Evolutionary conservation across 2,888 invertebrate genomes (phyloP).

Genomic region (Eretmocerus hayati): DNA sequence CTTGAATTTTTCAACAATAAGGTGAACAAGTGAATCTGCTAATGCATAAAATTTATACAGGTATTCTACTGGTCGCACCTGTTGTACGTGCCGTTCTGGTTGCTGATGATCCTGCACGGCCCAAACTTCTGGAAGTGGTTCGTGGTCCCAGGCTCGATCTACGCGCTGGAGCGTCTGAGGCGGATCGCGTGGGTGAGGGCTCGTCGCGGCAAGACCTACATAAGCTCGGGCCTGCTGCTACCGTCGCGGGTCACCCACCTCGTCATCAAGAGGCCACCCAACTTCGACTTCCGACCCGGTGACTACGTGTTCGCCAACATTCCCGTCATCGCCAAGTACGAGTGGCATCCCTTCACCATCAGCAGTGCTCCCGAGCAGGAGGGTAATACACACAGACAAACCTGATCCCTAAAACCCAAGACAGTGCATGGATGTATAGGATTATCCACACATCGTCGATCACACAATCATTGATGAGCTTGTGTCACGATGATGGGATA

Average conservation of each 20-base stretch:
- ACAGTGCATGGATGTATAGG: too few species aligned
- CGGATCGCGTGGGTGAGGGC: conserved; percentile 54
- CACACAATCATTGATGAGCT: too few species aligned
- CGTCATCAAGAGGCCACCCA: conserved; percentile 77
- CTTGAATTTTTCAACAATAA: too few species aligned
- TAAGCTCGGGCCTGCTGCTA: conserved; percentile 77
- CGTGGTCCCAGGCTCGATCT: conserved; percentile 71
- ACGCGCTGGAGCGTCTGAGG: conserved; percentile 68
- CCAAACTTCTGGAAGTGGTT: conserved; percentile 97
- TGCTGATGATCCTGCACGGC: conserved; percentile 75
- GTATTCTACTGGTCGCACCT: conserved; percentile 92
- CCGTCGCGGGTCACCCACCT: conserved; percentile 88
- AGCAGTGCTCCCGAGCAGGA: conserved; percentile 93
- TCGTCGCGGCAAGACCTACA: conserved; percentile 75
- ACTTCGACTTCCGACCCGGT: conserved; percentile 85
- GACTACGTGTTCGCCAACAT: conserved; percentile 92
- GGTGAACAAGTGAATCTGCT: too few species aligned
- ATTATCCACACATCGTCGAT: too few species aligned
- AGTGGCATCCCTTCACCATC: conserved; percentile 97
- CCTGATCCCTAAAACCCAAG: too few species aligned
- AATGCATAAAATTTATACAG: too few species aligned
- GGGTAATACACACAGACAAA: too few species aligned
- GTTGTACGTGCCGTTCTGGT: conserved; percentile 82
- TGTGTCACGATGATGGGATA: too few species aligned
- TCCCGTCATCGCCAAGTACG: conserved; percentile 83